Evolutionary conservation across 1,140 invertebrate species (phyloP).

Genomic region (Charaxes varanes): DNA sequence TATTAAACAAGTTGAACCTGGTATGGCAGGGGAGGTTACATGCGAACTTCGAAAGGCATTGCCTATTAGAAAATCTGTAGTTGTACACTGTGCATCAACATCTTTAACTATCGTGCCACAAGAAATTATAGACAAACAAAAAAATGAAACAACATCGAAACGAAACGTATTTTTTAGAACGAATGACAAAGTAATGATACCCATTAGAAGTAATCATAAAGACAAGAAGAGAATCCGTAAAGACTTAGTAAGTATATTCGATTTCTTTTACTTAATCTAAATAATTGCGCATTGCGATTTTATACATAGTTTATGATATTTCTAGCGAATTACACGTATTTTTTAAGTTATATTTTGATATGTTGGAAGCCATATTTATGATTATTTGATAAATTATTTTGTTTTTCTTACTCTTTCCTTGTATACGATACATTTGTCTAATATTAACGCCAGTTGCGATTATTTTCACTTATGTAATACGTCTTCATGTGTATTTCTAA

Average conservation of each 20-base stretch:
- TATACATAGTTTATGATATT: no score
- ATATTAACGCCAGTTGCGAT: no score
- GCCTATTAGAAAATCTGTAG: conserved; percentile 21
- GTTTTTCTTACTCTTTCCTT: no score
- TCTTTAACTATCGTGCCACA: conserved; percentile 24
- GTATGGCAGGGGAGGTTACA: conserved; percentile 25
- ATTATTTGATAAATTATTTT: no score
- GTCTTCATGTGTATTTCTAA: no score
- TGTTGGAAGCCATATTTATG: no score
- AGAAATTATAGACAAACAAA: conserved; percentile 8
- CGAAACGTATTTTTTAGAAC: conserved; percentile 4
- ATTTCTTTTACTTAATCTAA: no score
- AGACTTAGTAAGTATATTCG: background rate
- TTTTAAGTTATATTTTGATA: no score
- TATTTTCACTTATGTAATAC: no score
- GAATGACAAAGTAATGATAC: conserved; percentile 6
- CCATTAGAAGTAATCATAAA: conserved; percentile 6
- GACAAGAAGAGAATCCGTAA: conserved; percentile 10
- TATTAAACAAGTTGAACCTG: conserved; percentile 25
- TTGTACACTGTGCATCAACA: conserved; percentile 17
- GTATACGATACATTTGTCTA: no score
- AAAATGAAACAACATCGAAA: conserved; percentile 2
- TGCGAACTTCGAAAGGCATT: conserved; percentile 24
- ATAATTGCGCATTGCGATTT: no score
- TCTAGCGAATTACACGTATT: no score